A percentile compares a stretch with the other conserved stretches of the same genome.
Conservation (phyloP, 2,113 vertebrate genomes). For the Electrona antarctica region DNA sequence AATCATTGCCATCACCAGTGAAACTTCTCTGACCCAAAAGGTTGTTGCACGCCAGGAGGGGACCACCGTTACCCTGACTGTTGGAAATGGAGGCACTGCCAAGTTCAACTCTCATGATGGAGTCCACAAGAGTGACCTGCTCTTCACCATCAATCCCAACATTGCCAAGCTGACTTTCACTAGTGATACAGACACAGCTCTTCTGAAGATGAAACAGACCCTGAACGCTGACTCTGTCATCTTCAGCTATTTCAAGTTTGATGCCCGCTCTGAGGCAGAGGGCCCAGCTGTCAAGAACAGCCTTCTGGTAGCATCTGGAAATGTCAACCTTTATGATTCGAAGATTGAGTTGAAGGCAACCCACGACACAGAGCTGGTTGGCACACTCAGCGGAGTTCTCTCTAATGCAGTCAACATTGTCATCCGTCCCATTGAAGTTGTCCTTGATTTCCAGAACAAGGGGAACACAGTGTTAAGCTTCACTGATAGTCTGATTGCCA, state of each 20-base stretch:
- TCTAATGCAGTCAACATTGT: conserved; percentile 80
- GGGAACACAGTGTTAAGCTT: conserved; percentile 84
- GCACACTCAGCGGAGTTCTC: conserved; percentile 79
- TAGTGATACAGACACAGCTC: too few species aligned
- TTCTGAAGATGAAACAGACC: conserved; percentile 74
- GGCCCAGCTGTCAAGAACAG: conserved; percentile 80
- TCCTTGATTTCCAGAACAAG: conserved; percentile 81
- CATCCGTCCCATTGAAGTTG: conserved; percentile 74
- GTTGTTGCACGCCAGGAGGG: conserved; percentile 74
- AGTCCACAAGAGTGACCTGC: conserved; percentile 77
- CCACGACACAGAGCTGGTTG: conserved; percentile 82
- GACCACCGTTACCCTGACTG: conserved; percentile 66
- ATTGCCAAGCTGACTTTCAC: conserved; percentile 70
- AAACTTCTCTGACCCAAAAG: conserved; percentile 77
- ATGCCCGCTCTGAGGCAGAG: conserved; percentile 80
- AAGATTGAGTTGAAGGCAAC: conserved; percentile 80
- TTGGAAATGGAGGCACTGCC: conserved; percentile 77
- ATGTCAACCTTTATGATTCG: conserved; percentile 70
- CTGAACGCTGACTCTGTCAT: conserved; percentile 75
- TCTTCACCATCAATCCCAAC: conserved; percentile 73
- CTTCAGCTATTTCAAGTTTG: conserved; percentile 75
- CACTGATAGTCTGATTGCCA: conserved; percentile 79
- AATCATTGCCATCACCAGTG: conserved; percentile 73
- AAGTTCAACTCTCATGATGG: conserved; percentile 79
- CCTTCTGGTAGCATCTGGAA: conserved; percentile 77